Conservation (phyloP, 2,888 invertebrate species). For the Sphecodes monilicornis region DNA sequence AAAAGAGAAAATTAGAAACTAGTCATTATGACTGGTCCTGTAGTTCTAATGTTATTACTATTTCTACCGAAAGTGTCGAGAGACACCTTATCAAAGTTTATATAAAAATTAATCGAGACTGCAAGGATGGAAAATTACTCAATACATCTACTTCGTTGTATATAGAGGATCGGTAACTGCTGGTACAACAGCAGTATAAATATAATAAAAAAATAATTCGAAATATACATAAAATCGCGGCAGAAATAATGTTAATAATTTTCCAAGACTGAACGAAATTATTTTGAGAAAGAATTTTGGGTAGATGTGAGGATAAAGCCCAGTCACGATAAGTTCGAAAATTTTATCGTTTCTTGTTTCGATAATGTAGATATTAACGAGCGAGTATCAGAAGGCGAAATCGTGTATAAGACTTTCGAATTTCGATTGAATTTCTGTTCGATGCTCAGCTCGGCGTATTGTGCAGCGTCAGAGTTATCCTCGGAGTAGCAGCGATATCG, state of each 20-base stretch:
- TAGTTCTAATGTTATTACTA: no score
- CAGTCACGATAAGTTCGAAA: conserved; percentile 23
- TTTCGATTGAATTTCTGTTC: neutral
- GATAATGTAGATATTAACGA: conserved; percentile 36
- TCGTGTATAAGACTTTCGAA: neutral
- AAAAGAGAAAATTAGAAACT: no score
- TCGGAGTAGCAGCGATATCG: conserved; percentile 21
- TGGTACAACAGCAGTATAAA: no score
- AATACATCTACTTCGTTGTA: no score
- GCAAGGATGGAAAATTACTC: no score
- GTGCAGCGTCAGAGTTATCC: conserved; percentile 7
- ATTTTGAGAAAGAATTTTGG: neutral
- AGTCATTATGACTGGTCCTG: no score
- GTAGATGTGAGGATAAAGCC: neutral
- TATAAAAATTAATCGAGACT: no score
- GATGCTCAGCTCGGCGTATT: neutral
- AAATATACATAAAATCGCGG: no score
- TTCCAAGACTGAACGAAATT: neutral
- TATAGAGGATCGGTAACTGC: no score
- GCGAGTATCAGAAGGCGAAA: neutral
- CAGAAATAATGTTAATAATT: neutral
- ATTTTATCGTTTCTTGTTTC: conserved; percentile 38
- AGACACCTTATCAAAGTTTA: no score
- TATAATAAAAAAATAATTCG: no score
- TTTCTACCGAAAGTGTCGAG: no score